phyloP scores from a whole-genome alignment of 1,140 invertebrate species.

The Drosophila repleta region DNA sequence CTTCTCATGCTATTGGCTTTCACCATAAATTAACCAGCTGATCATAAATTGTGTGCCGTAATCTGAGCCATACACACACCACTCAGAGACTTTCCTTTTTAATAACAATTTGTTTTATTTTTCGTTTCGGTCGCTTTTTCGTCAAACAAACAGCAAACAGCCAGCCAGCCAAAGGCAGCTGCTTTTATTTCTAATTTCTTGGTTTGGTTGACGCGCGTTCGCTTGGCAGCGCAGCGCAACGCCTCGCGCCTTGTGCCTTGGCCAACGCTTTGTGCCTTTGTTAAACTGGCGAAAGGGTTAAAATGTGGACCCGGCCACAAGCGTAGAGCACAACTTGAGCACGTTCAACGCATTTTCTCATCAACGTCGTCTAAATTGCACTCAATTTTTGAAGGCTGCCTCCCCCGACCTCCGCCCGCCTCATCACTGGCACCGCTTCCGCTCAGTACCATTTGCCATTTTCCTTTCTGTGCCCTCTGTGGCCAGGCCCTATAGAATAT shows the following conservation, averaged over 20 bases:
- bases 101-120: slow-evolving; percentile 38
- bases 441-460: slow-evolving; percentile 19
- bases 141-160: slow-evolving; percentile 47
- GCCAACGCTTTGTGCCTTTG: slow-evolving; percentile 51
- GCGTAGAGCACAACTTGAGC: slow-evolving; percentile 74
- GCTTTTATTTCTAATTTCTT: slow-evolving; percentile 57
- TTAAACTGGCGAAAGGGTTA: slow-evolving; percentile 70
- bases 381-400: slow-evolving; percentile 80
- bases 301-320: slow-evolving; percentile 53
- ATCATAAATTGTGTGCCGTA: slow-evolving; percentile 43
- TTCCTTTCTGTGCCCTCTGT: slow-evolving; percentile 29
- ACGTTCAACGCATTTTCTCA: slow-evolving; percentile 83
- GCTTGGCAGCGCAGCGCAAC: not conserved
- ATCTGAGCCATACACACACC: slow-evolving; percentile 35
- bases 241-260: not conserved
- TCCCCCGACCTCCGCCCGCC: no score
- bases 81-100: slow-evolving; percentile 17
- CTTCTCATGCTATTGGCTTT: not conserved
- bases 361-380: slow-evolving; percentile 80
- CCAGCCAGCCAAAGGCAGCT: slow-evolving; percentile 4
- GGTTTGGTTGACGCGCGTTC: slow-evolving; percentile 26
- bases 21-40: slow-evolving; percentile 36
- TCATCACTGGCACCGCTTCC: slow-evolving; percentile 29
- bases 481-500: slow-evolving; percentile 28
- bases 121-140: slow-evolving; percentile 18